Percentiles rank a stretch among this genome's conserved stretches.
Conservation (phyloP, 2,888 invertebrate species). For the Apodemia zela region DNA sequence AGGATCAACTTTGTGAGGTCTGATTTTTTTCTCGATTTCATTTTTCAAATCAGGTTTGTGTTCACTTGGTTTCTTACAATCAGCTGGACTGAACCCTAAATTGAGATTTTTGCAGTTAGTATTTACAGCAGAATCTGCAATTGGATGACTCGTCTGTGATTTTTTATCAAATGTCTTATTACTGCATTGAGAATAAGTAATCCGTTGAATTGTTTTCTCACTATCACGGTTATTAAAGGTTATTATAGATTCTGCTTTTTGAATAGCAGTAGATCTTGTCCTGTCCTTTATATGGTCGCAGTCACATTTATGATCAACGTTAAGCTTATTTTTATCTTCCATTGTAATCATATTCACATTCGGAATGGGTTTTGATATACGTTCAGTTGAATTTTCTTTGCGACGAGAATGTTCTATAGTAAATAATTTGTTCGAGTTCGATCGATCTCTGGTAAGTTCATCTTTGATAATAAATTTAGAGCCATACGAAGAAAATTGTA, state of each 20-base stretch:
- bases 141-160: not conserved
- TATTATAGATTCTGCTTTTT: not conserved
- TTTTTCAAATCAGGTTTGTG: not conserved
- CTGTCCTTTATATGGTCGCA: not conserved
- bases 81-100: not conserved
- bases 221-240: constrained; percentile 27
- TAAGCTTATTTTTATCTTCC: not conserved
- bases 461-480: constrained; percentile 24
- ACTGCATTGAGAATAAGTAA: constrained; percentile 23
- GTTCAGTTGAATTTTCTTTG: not conserved
- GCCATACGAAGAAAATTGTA: constrained; percentile 28
- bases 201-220: constrained; percentile 27
- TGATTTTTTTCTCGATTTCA: not conserved
- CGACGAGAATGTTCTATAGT: not conserved
- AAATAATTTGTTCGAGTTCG: not conserved
- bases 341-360: not conserved
- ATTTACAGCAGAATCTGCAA: not conserved
- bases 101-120: not conserved
- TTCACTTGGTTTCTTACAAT: not conserved
- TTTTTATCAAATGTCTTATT: not conserved
- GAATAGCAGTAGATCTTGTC: not conserved
- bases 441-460: not conserved
- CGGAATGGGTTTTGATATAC: not conserved
- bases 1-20: not conserved
- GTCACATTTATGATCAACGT: not conserved